These are phyloP conservation scores for Sphyrna mokarran DNA, from an alignment of 2,113 vertebrate genomes.

Conservation along the genomic window DNA sequence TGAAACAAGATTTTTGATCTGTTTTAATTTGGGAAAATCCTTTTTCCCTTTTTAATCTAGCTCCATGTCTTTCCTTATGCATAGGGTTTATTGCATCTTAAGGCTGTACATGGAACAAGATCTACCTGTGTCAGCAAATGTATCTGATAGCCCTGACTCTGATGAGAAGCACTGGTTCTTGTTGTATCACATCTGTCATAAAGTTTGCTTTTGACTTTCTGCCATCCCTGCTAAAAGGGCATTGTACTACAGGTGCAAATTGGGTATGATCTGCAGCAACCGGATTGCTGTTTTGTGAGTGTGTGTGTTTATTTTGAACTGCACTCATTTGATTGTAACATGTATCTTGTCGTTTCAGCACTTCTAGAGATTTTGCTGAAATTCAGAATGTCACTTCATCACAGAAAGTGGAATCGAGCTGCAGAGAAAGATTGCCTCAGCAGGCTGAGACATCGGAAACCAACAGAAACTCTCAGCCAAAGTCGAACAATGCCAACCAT, in stretches of 20 bases:
- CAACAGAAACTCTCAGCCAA: neutral
- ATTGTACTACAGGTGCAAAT: neutral
- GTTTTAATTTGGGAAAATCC: neutral
- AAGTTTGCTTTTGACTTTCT: neutral
- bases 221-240: neutral
- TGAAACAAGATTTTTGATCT: neutral
- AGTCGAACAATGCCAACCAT: neutral
- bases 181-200: neutral
- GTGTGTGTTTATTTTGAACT: neutral
- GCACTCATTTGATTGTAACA: neutral
- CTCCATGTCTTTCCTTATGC: neutral
- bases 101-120: neutral
- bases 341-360: conserved; percentile 21
- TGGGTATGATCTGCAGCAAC: neutral
- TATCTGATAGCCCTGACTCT: neutral
- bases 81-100: neutral
- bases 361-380: neutral
- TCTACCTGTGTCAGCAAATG: neutral
- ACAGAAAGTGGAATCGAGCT: neutral
- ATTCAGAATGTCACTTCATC: conserved; percentile 9
- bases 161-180: neutral
- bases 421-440: conserved; percentile 1
- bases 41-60: neutral
- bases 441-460: conserved; percentile 1
- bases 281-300: too few relatives aligned